Evolutionary conservation across 2,113 vertebrate genomes (phyloP).

Genomic region (Callocephalon fimbriatum): DNA sequence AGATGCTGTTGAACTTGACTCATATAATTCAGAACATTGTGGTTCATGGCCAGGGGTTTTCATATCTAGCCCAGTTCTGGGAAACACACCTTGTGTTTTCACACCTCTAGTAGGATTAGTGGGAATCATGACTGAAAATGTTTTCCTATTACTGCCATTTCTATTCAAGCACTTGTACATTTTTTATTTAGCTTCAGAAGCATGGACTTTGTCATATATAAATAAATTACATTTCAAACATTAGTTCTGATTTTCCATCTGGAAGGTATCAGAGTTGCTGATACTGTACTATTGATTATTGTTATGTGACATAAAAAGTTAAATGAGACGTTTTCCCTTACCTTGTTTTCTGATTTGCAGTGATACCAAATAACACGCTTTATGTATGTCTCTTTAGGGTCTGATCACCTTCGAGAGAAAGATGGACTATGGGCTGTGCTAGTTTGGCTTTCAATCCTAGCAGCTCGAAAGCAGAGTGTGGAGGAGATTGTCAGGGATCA

Average conservation of each 20-base stretch:
- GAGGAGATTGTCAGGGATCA: conserved; percentile 94
- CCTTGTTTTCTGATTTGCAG: background rate
- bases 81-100: background rate
- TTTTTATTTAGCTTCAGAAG: background rate
- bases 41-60: background rate
- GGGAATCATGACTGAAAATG: background rate
- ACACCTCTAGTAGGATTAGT: background rate
- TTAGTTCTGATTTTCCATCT: background rate
- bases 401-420: conserved; percentile 96
- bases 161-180: background rate
- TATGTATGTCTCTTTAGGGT: conserved; percentile 79
- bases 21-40: background rate
- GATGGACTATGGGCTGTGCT: conserved; percentile 97
- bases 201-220: background rate
- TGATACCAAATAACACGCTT: background rate
- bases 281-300: background rate
- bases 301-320: background rate
- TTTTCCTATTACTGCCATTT: background rate
- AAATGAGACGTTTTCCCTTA: background rate
- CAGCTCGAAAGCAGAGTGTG: conserved; percentile 89
- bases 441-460: conserved; percentile 94
- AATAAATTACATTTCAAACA: background rate
- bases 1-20: background rate
- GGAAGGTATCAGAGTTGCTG: background rate
- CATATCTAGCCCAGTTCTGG: background rate